These are phyloP conservation scores for Podilymbus podiceps DNA, from an alignment of 2,113 vertebrate species.

Conservation along the genomic window DNA sequence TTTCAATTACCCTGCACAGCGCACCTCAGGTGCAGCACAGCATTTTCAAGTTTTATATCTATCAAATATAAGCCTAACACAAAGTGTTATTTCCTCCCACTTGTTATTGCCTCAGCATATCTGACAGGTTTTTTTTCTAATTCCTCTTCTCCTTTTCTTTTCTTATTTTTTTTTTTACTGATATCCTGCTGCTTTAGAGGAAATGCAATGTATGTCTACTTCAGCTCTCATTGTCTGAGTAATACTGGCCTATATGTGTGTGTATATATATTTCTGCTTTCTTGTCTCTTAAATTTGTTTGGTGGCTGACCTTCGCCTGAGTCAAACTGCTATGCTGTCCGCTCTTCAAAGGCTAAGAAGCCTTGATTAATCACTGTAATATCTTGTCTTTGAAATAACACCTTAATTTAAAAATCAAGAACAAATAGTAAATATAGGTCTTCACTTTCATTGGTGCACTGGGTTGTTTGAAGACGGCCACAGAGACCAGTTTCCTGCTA, in stretches of 20 bases:
- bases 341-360: background rate
- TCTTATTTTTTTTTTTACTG: background rate
- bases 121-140: slow-evolving; percentile 27
- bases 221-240: background rate
- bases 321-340: background rate
- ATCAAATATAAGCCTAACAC: slow-evolving; percentile 40
- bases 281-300: background rate
- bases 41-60: slow-evolving; percentile 64
- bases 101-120: slow-evolving; percentile 49
- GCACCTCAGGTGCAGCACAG: slow-evolving; percentile 58
- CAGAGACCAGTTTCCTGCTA: background rate
- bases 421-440: background rate
- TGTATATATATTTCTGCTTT: background rate
- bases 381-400: background rate
- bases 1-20: slow-evolving; percentile 64
- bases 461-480: background rate
- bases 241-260: background rate
- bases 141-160: slow-evolving; percentile 9
- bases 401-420: background rate
- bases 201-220: background rate
- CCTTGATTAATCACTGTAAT: background rate
- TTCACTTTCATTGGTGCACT: background rate
- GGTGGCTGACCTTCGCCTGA: background rate
- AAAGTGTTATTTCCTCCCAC: slow-evolving; percentile 43
- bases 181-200: background rate